Conservation (phyloP, 2,888 invertebrate species). For the Trachelus troglodyta region DNA sequence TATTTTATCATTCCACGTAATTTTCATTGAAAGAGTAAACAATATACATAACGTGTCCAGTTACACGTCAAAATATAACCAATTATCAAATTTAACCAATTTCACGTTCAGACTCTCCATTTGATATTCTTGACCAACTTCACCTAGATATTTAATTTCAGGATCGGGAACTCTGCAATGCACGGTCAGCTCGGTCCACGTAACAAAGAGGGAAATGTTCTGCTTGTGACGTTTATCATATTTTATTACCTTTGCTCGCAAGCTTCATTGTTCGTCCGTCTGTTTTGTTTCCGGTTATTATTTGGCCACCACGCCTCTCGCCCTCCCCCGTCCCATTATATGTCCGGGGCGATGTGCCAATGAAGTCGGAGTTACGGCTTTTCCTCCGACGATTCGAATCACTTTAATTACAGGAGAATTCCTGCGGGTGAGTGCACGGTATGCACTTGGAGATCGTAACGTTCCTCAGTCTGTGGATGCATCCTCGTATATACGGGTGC, state of each 20-base stretch:
- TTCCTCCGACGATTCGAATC: constrained; percentile 37
- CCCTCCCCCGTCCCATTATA: constrained; percentile 25
- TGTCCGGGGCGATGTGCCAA: constrained; percentile 35
- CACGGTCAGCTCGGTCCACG: constrained; percentile 23
- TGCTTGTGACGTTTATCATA: constrained; percentile 51
- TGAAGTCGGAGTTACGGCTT: constrained; percentile 42
- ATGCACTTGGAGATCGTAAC: not conserved
- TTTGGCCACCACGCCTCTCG: constrained; percentile 35
- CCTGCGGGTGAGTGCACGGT: not conserved
- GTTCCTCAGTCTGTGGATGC: not conserved
- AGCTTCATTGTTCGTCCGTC: constrained; percentile 53
- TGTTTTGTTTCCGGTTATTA: constrained; percentile 59
- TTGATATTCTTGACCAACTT: not conserved
- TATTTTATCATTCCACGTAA: not conserved
- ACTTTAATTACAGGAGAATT: constrained; percentile 1
- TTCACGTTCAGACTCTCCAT: not conserved
- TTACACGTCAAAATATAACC: not conserved
- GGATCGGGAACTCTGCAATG: not conserved
- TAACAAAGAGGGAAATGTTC: constrained; percentile 44
- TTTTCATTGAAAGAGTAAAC: not conserved
- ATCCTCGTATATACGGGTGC: not conserved
- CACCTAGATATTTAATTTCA: not conserved
- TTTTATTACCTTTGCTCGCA: constrained; percentile 55
- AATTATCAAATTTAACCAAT: not conserved
- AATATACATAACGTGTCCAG: not conserved